Conservation (phyloP, 1,140 invertebrate genomes). For the Caenorhabditis brenneri region DNA sequence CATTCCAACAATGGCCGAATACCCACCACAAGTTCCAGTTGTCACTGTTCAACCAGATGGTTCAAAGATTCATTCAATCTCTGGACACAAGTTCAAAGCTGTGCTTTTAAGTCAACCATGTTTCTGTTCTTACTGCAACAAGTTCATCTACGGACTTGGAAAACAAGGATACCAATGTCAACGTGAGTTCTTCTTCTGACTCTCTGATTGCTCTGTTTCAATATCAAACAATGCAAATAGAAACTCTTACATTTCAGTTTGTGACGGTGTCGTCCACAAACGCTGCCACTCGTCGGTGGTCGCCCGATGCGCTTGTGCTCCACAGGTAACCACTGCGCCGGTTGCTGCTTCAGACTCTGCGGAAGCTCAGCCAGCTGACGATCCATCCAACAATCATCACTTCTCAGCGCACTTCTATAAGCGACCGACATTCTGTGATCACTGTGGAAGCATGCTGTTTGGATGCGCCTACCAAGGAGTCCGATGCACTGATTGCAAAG, state of each 20-base stretch:
- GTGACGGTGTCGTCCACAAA: background rate
- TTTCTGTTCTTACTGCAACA: conserved; percentile 54
- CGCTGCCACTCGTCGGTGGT: background rate
- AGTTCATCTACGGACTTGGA: conserved; percentile 52
- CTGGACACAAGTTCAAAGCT: conserved; percentile 21
- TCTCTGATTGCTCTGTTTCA: too few species aligned
- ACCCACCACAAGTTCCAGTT: background rate
- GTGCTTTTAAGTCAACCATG: conserved; percentile 36
- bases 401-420: conserved; percentile 85
- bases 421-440: conserved; percentile 95
- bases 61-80: background rate
- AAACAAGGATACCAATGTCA: conserved; percentile 77
- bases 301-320: background rate
- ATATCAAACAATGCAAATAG: conserved; percentile 73
- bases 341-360: background rate
- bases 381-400: conserved; percentile 79
- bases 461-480: conserved; percentile 91
- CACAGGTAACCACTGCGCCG: background rate
- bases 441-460: conserved; percentile 93
- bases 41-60: background rate
- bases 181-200: too few species aligned
- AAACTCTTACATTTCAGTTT: background rate
- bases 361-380: background rate
- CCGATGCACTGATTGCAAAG: conserved; percentile 76
- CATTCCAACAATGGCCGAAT: background rate